These are phyloP conservation scores for Strigamia maritima DNA, from an alignment of 2,888 invertebrate species.

Conservation along the genomic window DNA sequence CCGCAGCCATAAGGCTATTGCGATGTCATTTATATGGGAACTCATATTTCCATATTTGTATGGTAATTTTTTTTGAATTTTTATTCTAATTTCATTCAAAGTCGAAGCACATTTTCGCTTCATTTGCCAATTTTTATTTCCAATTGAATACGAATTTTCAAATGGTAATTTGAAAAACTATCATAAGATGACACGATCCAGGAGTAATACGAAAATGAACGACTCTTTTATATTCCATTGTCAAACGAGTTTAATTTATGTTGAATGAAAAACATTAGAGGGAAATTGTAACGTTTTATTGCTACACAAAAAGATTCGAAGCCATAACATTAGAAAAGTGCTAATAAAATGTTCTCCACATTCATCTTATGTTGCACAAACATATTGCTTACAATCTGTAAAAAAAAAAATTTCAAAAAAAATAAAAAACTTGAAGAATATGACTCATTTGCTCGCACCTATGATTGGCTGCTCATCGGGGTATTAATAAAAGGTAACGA, in stretches of 20 bases:
- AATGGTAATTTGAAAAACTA: constrained; percentile 6
- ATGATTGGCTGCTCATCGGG: constrained; percentile 3
- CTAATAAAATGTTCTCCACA: neutral
- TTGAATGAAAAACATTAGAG: constrained; percentile 4
- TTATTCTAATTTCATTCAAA: neutral
- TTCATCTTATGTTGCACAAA: neutral
- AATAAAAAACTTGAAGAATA: too few relatives aligned
- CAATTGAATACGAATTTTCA: neutral
- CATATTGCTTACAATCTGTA: too few relatives aligned
- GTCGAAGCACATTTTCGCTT: neutral
- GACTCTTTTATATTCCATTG: constrained; percentile 1
- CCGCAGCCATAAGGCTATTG: too few relatives aligned
- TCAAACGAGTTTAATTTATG: constrained; percentile 2
- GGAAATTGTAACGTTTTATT: constrained; percentile 13
- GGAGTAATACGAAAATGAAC: constrained; percentile 1
- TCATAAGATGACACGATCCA: neutral
- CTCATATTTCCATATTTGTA: too few relatives aligned
- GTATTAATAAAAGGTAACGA: constrained; percentile 7
- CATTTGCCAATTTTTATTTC: constrained; percentile 11
- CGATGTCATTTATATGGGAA: too few relatives aligned
- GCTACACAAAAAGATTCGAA: neutral
- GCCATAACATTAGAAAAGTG: neutral
- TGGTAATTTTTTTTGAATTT: neutral
- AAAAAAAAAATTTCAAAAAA: too few relatives aligned
- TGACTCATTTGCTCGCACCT: neutral